Conservation (phyloP, 2,797 vertebrate species). For the Salmo trutta region DNA sequence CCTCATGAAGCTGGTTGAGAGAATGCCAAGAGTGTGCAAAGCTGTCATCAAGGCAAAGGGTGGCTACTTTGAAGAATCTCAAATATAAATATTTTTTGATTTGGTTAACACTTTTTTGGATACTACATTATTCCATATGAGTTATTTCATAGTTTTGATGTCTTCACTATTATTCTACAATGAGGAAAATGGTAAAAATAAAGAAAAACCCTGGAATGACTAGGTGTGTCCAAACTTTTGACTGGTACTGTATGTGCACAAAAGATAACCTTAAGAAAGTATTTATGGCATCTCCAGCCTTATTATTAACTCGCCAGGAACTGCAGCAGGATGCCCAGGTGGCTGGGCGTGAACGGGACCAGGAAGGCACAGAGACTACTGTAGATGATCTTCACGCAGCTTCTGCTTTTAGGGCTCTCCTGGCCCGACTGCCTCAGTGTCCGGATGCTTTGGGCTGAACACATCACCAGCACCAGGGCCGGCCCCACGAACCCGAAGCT, state of each 20-base stretch:
- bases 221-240: too few relatives aligned
- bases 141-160: too few relatives aligned
- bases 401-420: conserved; percentile 42
- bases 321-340: conserved; percentile 85
- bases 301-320: conserved; percentile 75
- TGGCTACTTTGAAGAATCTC: too few relatives aligned
- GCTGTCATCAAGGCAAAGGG: too few relatives aligned
- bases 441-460: conserved; percentile 77
- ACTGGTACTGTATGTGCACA: neutral
- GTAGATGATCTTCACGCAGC: conserved; percentile 79
- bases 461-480: conserved; percentile 74
- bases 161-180: too few relatives aligned
- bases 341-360: conserved; percentile 85
- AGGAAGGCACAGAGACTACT: conserved; percentile 85
- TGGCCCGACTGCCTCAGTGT: conserved; percentile 63
- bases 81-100: too few relatives aligned
- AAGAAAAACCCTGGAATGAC: too few relatives aligned
- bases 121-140: too few relatives aligned
- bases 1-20: too few relatives aligned
- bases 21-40: too few relatives aligned
- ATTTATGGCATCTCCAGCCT: neutral
- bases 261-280: neutral
- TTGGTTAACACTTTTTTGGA: too few relatives aligned
- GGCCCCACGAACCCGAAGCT: conserved; percentile 87
- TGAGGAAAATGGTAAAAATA: too few relatives aligned